These are phyloP conservation scores for Junco hyemalis DNA, from an alignment of 2,113 vertebrate species.

Conservation along the genomic window DNA sequence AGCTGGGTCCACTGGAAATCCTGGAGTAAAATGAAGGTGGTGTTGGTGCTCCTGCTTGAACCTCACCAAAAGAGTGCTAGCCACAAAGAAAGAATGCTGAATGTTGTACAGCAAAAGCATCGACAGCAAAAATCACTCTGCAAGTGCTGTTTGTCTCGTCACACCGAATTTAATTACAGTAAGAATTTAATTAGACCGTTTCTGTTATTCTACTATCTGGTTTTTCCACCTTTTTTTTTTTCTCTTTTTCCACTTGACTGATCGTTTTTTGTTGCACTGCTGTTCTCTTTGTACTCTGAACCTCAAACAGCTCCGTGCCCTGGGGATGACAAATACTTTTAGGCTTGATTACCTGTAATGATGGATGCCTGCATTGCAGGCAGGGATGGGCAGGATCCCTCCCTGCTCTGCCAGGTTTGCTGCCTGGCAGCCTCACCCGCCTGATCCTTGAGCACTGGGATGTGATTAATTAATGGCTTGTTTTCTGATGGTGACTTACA, in stretches of 20 bases:
- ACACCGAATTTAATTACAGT: slow-evolving; percentile 29
- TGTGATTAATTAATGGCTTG: slow-evolving; percentile 51
- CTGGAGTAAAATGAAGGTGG: not conserved
- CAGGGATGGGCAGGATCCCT: not conserved
- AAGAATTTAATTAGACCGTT: slow-evolving; percentile 16
- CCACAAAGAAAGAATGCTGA: accelerated
- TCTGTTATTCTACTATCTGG: slow-evolving; percentile 11
- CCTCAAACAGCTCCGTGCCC: slow-evolving; percentile 30
- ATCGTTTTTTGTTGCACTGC: not conserved
- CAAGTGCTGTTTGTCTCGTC: not conserved
- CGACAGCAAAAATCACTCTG: not conserved
- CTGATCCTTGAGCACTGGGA: not conserved
- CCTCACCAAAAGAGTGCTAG: not conserved
- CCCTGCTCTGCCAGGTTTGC: not conserved
- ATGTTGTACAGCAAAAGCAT: not conserved
- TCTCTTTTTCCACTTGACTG: not conserved
- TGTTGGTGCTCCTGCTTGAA: not conserved
- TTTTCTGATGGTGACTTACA: slow-evolving; percentile 28
- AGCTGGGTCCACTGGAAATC: not conserved
- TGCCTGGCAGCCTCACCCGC: not conserved
- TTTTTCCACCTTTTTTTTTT: not conserved
- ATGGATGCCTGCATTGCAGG: not conserved
- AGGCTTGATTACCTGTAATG: slow-evolving; percentile 38
- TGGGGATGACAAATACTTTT: slow-evolving; percentile 44
- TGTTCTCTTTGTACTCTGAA: slow-evolving; percentile 47